Conservation (phyloP, 2,888 invertebrate genomes). For the Aquatica leii region DNA sequence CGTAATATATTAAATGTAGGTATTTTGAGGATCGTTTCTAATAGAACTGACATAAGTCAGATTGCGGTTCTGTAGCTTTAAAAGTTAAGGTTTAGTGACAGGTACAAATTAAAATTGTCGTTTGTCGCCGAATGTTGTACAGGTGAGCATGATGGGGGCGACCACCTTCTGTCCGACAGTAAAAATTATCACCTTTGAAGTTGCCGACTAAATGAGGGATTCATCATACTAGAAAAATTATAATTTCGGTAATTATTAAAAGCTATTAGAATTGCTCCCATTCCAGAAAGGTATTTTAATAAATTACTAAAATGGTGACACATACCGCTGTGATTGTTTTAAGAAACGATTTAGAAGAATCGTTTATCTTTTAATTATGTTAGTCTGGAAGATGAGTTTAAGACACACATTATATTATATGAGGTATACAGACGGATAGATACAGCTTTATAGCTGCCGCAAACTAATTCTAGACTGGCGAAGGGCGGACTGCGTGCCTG, state of each 20-base stretch:
- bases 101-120: slow-evolving; percentile 56
- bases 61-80: slow-evolving; percentile 17
- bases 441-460: slow-evolving; percentile 49
- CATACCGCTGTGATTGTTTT: slow-evolving; percentile 20
- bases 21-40: neutral
- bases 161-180: slow-evolving; percentile 52
- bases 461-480: slow-evolving; percentile 57
- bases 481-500: slow-evolving; percentile 61
- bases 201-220: slow-evolving; percentile 48
- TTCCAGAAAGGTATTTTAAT: slow-evolving; percentile 19
- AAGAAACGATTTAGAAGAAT: slow-evolving; percentile 19
- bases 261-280: slow-evolving; percentile 18
- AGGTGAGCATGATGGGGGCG: slow-evolving; percentile 49
- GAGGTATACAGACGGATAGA: slow-evolving; percentile 49
- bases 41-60: slow-evolving; percentile 12
- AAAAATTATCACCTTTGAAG: slow-evolving; percentile 54
- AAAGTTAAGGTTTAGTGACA: slow-evolving; percentile 48
- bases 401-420: slow-evolving; percentile 40
- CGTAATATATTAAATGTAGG: neutral
- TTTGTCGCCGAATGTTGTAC: slow-evolving; percentile 54
- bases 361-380: slow-evolving; percentile 33
- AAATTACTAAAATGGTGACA: slow-evolving; percentile 17
- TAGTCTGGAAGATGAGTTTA: slow-evolving; percentile 27
- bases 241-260: slow-evolving; percentile 26
- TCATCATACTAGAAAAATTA: slow-evolving; percentile 24